Conservation (phyloP, 1,140 invertebrate species). For the Anoplolepis gracilipes region DNA sequence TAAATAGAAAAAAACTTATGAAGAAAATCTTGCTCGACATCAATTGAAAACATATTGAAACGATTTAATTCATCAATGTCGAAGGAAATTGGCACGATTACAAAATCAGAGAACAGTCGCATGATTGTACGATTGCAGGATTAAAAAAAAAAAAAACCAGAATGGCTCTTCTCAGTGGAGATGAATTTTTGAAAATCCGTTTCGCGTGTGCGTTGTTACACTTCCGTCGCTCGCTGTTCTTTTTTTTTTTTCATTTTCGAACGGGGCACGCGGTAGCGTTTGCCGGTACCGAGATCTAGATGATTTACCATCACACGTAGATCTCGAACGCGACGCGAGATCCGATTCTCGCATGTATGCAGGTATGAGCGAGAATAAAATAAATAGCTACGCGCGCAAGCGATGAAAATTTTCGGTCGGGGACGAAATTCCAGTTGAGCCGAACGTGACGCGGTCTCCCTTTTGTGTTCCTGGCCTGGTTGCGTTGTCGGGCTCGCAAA, state of each 20-base stretch:
- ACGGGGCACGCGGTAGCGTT: conserved; percentile 23
- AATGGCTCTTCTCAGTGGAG: neutral
- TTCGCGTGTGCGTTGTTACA: neutral
- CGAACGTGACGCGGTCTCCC: conserved; percentile 56
- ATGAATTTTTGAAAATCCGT: conserved; percentile 57
- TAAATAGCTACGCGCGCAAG: conserved; percentile 38
- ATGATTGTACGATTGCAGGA: neutral
- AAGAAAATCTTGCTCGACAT: neutral
- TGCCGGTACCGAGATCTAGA: conserved; percentile 36
- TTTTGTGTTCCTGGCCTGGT: conserved; percentile 58
- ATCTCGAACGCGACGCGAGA: conserved; percentile 40
- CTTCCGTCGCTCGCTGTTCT: conserved; percentile 29
- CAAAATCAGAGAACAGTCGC: neutral
- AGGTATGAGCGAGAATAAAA: conserved; percentile 55
- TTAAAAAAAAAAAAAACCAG: conserved; percentile 16
- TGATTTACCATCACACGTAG: conserved; percentile 62
- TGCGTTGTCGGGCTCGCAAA: conserved; percentile 63
- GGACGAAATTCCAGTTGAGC: conserved; percentile 55
- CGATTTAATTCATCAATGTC: neutral
- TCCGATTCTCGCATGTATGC: conserved; percentile 40
- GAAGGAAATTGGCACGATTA: neutral
- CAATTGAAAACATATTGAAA: neutral
- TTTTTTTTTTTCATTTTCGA: conserved; percentile 43
- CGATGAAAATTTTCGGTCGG: conserved; percentile 65
- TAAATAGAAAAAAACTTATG: neutral